Conservation (phyloP, 2,888 invertebrate genomes). For the Danaus chrysippus region DNA sequence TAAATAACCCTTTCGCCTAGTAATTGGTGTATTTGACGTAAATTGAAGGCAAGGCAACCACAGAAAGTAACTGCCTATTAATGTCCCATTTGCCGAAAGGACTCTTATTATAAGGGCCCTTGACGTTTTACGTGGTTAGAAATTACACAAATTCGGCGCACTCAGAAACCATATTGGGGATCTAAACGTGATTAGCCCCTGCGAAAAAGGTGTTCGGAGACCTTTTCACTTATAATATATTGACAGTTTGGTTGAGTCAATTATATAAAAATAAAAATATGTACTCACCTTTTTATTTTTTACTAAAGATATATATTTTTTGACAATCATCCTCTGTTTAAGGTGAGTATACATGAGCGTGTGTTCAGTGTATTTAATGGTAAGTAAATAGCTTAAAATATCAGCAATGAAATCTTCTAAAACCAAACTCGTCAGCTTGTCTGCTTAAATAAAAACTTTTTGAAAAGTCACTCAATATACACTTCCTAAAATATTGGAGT, state of each 20-base stretch:
- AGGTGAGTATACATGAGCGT: neutral
- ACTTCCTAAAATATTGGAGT: conserved; percentile 15
- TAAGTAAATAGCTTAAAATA: neutral
- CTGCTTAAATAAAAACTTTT: conserved; percentile 4
- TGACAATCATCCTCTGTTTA: too few species aligned
- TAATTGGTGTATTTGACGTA: conserved; percentile 7
- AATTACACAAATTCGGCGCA: conserved; percentile 7
- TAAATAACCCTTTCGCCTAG: neutral
- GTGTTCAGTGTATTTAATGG: neutral
- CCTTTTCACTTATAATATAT: conserved; percentile 3
- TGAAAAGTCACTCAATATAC: conserved; percentile 9
- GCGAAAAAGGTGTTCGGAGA: conserved; percentile 7
- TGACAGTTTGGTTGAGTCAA: neutral
- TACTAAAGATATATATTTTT: neutral
- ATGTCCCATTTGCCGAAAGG: conserved; percentile 7
- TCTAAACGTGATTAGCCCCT: conserved; percentile 6
- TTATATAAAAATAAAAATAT: neutral
- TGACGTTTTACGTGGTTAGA: conserved; percentile 8
- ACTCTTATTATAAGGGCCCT: conserved; percentile 7
- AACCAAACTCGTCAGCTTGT: neutral
- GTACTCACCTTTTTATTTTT: neutral
- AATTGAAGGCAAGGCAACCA: conserved; percentile 2
- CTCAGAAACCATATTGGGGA: conserved; percentile 4
- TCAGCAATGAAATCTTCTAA: neutral
- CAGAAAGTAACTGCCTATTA: conserved; percentile 5